A percentile compares a stretch with the other conserved stretches of the same genome.
Conservation (phyloP, 2,888 invertebrate genomes). For the Palloptera scutellata region DNA sequence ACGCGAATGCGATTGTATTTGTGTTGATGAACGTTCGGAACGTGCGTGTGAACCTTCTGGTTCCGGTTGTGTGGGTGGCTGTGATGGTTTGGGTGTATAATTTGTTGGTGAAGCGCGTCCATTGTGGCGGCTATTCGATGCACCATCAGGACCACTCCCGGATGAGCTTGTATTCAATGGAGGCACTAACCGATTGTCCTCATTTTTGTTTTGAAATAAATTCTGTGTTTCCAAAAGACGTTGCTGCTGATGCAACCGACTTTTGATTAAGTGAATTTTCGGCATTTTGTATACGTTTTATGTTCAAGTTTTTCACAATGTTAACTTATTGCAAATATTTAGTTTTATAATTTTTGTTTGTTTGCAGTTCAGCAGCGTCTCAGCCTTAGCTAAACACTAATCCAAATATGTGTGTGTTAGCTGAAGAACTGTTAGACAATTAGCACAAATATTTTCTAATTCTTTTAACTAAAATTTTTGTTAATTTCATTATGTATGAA, state of each 20-base stretch:
- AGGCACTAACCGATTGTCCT: slow-evolving; percentile 70
- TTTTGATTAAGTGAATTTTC: slow-evolving; percentile 92
- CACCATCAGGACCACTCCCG: neutral
- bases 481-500: slow-evolving; percentile 2
- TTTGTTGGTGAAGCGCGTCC: slow-evolving; percentile 43
- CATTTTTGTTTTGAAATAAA: slow-evolving; percentile 73
- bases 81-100: slow-evolving; percentile 30
- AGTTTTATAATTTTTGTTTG: no score
- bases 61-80: slow-evolving; percentile 41
- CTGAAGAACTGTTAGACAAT: slow-evolving; percentile 2
- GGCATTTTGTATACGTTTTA: slow-evolving; percentile 71
- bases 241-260: slow-evolving; percentile 88
- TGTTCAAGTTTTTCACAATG: slow-evolving; percentile 23
- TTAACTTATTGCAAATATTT: neutral
- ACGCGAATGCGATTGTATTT: slow-evolving; percentile 31
- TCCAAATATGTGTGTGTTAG: slow-evolving; percentile 20
- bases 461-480: slow-evolving; percentile 12
- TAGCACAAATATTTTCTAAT: slow-evolving; percentile 9
- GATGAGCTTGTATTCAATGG: slow-evolving; percentile 68
- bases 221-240: slow-evolving; percentile 84
- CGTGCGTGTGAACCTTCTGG: slow-evolving; percentile 45
- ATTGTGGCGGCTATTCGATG: slow-evolving; percentile 37
- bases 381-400: slow-evolving; percentile 19
- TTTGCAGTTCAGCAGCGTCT: no score
- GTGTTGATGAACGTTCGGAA: slow-evolving; percentile 10